Conservation (phyloP, 2,888 invertebrate species). For the Parnassius orleans region DNA sequence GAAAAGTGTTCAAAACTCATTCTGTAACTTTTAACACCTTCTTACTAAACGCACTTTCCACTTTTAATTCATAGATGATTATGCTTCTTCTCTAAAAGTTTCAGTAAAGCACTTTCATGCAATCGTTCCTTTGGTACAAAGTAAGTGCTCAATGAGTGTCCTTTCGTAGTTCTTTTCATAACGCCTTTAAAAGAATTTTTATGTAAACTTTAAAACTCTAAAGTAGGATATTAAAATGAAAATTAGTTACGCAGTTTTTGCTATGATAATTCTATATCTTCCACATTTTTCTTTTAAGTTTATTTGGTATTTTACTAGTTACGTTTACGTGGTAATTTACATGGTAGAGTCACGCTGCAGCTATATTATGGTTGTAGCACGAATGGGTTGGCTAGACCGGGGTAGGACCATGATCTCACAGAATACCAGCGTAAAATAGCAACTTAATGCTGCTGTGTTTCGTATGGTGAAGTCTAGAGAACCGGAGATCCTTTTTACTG, state of each 20-base stretch:
- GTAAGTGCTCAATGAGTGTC: slow-evolving; percentile 22
- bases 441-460: too few species aligned
- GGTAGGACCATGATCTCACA: too few species aligned
- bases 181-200: slow-evolving; percentile 16
- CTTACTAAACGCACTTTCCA: slow-evolving; percentile 11
- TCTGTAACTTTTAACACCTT: slow-evolving; percentile 7
- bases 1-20: not conserved
- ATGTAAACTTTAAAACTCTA: slow-evolving; percentile 8
- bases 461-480: too few species aligned
- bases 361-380: too few species aligned
- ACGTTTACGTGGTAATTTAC: too few species aligned
- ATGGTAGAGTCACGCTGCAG: too few species aligned
- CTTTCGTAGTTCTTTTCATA: slow-evolving; percentile 15
- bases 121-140: slow-evolving; percentile 25
- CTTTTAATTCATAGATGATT: slow-evolving; percentile 7
- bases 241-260: not conserved
- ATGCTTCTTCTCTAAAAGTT: slow-evolving; percentile 20
- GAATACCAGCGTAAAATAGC: too few species aligned
- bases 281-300: too few species aligned
- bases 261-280: too few species aligned
- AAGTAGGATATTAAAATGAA: not conserved
- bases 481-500: too few species aligned
- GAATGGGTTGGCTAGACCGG: too few species aligned
- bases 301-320: too few species aligned
- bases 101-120: slow-evolving; percentile 21